A percentile compares a stretch with the other conserved stretches of the same genome.
Conservation (phyloP, 2,888 invertebrate species). For the Archaeoteleia sp. region DNA sequence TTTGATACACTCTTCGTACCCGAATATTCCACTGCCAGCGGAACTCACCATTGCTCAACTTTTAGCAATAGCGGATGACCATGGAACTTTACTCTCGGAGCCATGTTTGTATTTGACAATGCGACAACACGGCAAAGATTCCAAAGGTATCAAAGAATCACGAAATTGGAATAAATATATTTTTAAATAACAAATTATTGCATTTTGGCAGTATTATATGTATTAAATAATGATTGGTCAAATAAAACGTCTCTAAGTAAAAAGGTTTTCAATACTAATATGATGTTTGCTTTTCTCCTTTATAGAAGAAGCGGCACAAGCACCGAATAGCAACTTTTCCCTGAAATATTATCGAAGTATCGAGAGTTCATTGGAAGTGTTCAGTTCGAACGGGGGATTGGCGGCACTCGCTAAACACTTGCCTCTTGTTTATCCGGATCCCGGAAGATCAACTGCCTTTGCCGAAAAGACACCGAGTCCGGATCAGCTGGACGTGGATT, state of each 20-base stretch:
- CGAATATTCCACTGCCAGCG: slow-evolving; percentile 76
- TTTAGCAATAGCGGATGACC: slow-evolving; percentile 77
- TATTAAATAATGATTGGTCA: too few relatives aligned
- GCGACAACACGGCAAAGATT: slow-evolving; percentile 68
- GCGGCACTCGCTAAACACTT: slow-evolving; percentile 91
- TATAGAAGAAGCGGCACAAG: slow-evolving; percentile 63
- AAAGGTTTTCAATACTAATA: too few relatives aligned
- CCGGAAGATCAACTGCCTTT: slow-evolving; percentile 76
- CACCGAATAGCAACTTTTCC: slow-evolving; percentile 25
- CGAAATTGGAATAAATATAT: slow-evolving; percentile 24
- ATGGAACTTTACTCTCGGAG: slow-evolving; percentile 76
- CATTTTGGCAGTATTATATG: not conserved
- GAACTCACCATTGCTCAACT: slow-evolving; percentile 79
- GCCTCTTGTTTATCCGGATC: slow-evolving; percentile 90
- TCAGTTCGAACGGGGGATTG: slow-evolving; percentile 91
- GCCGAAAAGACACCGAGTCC: slow-evolving; percentile 78
- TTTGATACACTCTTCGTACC: slow-evolving; percentile 73
- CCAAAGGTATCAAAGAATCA: slow-evolving; percentile 61
- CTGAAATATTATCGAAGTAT: slow-evolving; percentile 59
- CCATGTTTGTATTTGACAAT: slow-evolving; percentile 75
- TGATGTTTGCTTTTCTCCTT: too few relatives aligned
- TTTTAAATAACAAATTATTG: not conserved
- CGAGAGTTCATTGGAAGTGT: slow-evolving; percentile 84
- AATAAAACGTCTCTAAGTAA: too few relatives aligned
- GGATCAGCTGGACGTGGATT: slow-evolving; percentile 77